Base-by-base conservation (phyloP, 1,140 invertebrate genomes). In the Colletes gigas region DNA sequence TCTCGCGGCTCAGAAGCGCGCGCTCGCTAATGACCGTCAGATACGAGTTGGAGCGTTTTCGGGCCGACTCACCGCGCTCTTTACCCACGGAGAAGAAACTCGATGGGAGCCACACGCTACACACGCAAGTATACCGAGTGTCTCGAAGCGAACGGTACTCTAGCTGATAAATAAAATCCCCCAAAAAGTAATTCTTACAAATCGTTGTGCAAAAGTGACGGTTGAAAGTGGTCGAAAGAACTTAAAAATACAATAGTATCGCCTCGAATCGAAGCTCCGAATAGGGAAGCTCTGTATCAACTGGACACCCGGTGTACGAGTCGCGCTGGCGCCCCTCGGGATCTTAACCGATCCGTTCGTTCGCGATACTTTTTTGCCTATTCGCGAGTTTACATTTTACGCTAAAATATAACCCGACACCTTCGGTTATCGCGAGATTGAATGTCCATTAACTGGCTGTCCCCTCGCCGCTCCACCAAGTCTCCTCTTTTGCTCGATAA, bases 1-100 rank as follows among this genome's bases (percentile, higher is more conserved):
- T 91, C 90, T 89, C 67, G 75, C 85, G 87, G 86, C 81, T 81
- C 72, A 86, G 87, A 91, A 91, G 88, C 90, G 89, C 89, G 86
- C 90, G 89, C 82, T 88, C 89, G 86, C 89, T 91, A 91, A 91
- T 90, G 90, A 91, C 90, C 85, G 89, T 87, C 90, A 87, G 90
- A 91, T 91, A 90, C 86, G 88, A 83, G 69, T 62, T 39, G 19
- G 50, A 71, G 52, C 77, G 68, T 73, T 79, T 79, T 79, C 69
- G 69, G 50, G 3, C 57, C 79, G 55, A 54, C 54, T 55, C 59
- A n/a, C n/a, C 54, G 10, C 65, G n/a, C 65, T n/a, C 68, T 78
- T 77, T 77, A 39, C 65, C 74, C 65, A 69, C 74, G 65, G 44
- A 39, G 44, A 19, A 50, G 65, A 19, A 50, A 67, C 65, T 50